Conservation (phyloP, 2,113 vertebrate species). For the Gasterosteus nipponicus region DNA sequence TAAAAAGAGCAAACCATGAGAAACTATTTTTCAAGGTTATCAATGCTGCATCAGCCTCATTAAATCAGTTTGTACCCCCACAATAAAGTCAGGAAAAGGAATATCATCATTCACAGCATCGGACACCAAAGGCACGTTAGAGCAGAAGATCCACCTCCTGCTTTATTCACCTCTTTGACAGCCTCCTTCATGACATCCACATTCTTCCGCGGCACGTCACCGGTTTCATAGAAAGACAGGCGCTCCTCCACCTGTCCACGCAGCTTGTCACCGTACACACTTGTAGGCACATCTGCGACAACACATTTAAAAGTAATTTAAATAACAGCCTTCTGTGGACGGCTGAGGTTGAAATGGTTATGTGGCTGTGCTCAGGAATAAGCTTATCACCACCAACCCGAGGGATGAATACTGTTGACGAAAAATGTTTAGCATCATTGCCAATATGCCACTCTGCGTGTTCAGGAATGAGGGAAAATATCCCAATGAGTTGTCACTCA, state of each 20-base stretch:
- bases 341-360: fast-evolving
- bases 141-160: too few relatives aligned
- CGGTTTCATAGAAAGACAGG: constrained; percentile 92
- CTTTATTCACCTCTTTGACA: constrained; percentile 82
- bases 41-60: constrained; percentile 91
- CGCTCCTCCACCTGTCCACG: constrained; percentile 94
- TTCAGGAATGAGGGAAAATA: fast-evolving
- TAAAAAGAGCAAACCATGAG: fast-evolving
- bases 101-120: constrained; percentile 86
- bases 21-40: fast-evolving
- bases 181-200: constrained; percentile 96
- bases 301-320: fast-evolving
- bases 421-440: constrained; percentile 95
- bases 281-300: constrained; percentile 88
- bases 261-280: constrained; percentile 93
- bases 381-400: constrained; percentile 87
- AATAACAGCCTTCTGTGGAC: fast-evolving
- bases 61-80: constrained; percentile 96
- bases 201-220: constrained; percentile 91
- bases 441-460: constrained; percentile 58
- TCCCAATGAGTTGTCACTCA: constrained; percentile 36
- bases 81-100: constrained; percentile 71
- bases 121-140: not conserved
- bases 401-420: constrained; percentile 93
- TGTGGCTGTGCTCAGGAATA: constrained; percentile 86